phyloP scores from a whole-genome alignment of 2,797 vertebrate species.

The Ciconia nigra region DNA sequence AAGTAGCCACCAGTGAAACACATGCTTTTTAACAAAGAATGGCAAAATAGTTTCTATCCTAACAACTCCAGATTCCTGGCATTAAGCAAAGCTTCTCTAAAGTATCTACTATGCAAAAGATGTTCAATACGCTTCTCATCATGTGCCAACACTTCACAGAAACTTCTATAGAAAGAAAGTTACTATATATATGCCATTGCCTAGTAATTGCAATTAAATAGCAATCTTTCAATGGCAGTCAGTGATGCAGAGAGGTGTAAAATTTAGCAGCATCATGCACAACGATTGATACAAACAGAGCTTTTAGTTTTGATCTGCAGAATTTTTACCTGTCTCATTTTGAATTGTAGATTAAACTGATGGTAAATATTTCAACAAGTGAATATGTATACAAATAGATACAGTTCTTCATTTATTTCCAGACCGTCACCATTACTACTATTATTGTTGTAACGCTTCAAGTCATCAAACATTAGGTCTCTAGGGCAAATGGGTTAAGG shows the following conservation, averaged over 20 bases:
- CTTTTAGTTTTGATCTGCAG: not conserved
- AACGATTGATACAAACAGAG: not conserved
- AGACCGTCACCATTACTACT: not conserved
- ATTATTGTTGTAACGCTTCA: not conserved
- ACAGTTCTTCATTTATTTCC: not conserved
- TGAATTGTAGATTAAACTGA: not conserved
- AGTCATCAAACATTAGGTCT: not conserved
- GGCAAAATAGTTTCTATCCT: not conserved
- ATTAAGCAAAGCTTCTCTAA: not conserved
- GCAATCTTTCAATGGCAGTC: not conserved
- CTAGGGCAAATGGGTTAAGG: not conserved
- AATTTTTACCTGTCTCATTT: not conserved
- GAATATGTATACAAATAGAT: not conserved
- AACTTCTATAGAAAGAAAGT: not conserved
- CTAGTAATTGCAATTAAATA: not conserved
- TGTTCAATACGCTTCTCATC: fast-evolving
- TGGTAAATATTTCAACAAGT: not conserved
- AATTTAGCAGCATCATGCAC: not conserved
- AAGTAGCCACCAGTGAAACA: not conserved
- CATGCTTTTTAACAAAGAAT: not conserved
- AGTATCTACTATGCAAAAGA: not conserved
- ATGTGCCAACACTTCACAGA: not conserved
- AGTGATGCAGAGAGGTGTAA: not conserved
- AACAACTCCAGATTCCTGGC: not conserved
- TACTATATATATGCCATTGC: not conserved